phyloP scores from a whole-genome alignment of 2,113 vertebrate species.

The Stegostoma tigrinum region DNA sequence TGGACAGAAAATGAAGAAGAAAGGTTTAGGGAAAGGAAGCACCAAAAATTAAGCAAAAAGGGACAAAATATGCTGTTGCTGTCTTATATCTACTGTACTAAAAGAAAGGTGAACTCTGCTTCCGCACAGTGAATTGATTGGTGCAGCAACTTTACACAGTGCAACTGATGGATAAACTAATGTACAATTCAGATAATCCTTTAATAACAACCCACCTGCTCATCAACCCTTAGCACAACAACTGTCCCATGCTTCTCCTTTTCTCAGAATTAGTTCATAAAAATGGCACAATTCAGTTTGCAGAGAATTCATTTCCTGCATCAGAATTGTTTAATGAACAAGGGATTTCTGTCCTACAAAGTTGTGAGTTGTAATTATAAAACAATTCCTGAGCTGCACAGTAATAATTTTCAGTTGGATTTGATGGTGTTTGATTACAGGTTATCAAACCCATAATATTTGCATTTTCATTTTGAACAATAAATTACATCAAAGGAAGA shows the following conservation, averaged over 20 bases:
- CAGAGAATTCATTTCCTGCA: not conserved
- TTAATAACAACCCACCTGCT: constrained; percentile 16
- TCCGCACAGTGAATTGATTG: not conserved
- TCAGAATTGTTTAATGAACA: not conserved
- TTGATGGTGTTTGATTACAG: not conserved
- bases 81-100: not conserved
- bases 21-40: not conserved
- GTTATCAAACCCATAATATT: not conserved
- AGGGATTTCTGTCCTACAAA: not conserved
- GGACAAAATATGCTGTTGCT: not conserved
- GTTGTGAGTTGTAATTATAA: not conserved
- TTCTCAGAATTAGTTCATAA: not conserved
- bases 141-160: not conserved
- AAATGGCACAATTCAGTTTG: not conserved
- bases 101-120: not conserved
- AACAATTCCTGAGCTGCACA: not conserved
- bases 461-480: not conserved
- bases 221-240: not conserved
- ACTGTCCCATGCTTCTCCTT: not conserved
- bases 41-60: not conserved
- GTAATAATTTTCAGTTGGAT: not conserved
- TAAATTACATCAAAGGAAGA: not conserved
- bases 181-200: not conserved
- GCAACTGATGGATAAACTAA: not conserved
- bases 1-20: not conserved